Base-by-base conservation (phyloP, 2,797 vertebrate genomes). In the Galaxias olidus region DNA sequence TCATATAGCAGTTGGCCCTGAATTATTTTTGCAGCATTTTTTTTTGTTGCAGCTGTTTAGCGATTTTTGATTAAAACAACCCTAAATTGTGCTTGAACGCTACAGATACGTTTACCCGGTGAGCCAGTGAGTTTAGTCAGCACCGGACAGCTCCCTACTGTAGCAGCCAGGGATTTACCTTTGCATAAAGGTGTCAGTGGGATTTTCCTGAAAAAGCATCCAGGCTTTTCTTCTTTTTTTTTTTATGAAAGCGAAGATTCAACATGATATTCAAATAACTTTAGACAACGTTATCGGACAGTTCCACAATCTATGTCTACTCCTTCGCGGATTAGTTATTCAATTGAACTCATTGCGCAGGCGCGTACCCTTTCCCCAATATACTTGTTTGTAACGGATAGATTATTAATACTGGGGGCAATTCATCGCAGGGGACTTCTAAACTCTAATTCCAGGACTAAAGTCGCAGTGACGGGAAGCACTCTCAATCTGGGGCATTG, bases 401-500 rank as follows among this genome's bases (percentile, higher is more conserved):
- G 45, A 9, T 19, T 19, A 48, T 65, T 41, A 57, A 65, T 56
- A 45, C 20, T 44, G 47, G 17, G 41, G 58, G 15, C 17, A 40
- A 52, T 90, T 61, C 87, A 90, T 89, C 86, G 77, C 58, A 58
- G 79, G 80, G 78, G 77, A 73, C 46, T 86, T 80, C 71, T 82
- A 76, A 77, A 84, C 80, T 78, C 67, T 87, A 88, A 90, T 79
- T 79, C 80, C 77, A 46, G 55, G 48, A 69, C 83, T 90, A 80
- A 83, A 86, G 81, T 85, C 85, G 75, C 82, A 44, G 72, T 78
- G 84, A 83, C 84, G 81, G 84, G 79, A 65, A 65, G 65, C 56
- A 14, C 78, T 88, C 81, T 81, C 80, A 91, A 93, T 91, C 89
- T 92, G 89, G 91, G 92, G 71, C 92, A 92, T 76, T 72, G 77